phyloP scores from a whole-genome alignment of 2,888 invertebrate genomes.

The Ctenicera cuprea region DNA sequence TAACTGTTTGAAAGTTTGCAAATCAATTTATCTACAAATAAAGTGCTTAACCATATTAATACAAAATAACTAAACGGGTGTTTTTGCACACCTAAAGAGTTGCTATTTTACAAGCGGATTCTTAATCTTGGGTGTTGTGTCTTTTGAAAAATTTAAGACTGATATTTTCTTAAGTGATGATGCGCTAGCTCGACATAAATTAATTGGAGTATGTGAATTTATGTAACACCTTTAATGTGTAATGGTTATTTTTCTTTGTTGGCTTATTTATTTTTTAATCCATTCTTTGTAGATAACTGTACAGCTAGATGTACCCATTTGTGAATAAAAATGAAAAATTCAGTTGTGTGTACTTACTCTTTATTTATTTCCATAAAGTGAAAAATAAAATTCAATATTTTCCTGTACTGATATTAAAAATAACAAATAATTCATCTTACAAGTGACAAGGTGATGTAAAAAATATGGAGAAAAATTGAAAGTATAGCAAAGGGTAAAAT shows the following conservation, averaged over 20 bases:
- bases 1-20: not conserved
- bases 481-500: no score
- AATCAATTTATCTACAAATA: not conserved
- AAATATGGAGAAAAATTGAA: no score
- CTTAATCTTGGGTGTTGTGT: conserved; percentile 46
- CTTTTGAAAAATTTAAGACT: conserved; percentile 48
- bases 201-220: conserved; percentile 21
- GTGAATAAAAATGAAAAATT: conserved; percentile 54
- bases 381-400: no score
- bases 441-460: no score
- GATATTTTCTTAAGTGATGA: conserved; percentile 50
- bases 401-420: no score
- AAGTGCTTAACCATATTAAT: conserved; percentile 39
- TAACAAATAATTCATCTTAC: no score
- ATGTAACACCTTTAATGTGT: conserved; percentile 9
- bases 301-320: conserved; percentile 56
- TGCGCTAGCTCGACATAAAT: conserved; percentile 30
- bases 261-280: conserved; percentile 44
- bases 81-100: conserved; percentile 36
- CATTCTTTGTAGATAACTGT: conserved; percentile 55
- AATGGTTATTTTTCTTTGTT: conserved; percentile 31
- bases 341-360: no score
- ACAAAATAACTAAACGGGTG: conserved; percentile 33
- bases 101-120: conserved; percentile 42
- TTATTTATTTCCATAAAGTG: no score